Conservation (phyloP, 2,888 invertebrate species). For the Himalopsyche japonica region DNA sequence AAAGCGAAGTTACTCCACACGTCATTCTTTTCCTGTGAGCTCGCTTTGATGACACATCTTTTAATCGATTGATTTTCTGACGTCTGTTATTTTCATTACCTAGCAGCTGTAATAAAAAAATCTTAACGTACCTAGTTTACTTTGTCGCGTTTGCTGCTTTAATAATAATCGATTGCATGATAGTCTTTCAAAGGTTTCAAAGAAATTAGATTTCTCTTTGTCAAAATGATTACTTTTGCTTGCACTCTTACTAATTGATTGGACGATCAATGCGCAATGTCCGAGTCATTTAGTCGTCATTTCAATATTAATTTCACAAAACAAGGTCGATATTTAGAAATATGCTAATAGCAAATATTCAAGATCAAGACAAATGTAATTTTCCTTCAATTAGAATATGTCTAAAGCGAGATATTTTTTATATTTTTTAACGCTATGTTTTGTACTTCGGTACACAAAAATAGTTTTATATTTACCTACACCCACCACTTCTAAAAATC, state of each 20-base stretch:
- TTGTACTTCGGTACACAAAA: too few species aligned
- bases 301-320: neutral
- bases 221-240: neutral
- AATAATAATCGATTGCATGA: neutral
- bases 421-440: too few species aligned
- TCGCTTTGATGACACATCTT: slow-evolving; percentile 13
- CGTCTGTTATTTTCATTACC: slow-evolving; percentile 23
- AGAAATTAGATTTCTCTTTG: neutral
- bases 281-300: neutral
- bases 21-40: neutral
- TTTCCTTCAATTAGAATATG: too few species aligned
- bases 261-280: neutral
- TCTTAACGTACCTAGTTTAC: neutral
- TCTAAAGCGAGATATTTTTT: too few species aligned
- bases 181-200: neutral
- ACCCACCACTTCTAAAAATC: too few species aligned
- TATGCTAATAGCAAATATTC: neutral
- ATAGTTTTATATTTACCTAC: too few species aligned
- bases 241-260: neutral
- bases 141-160: neutral
- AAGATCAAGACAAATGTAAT: neutral
- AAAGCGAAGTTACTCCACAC: neutral
- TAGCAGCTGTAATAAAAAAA: slow-evolving; percentile 26
- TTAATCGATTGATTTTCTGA: slow-evolving; percentile 32
- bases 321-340: neutral